A percentile compares a stretch with the other conserved stretches of the same genome.
These are phyloP conservation scores for Monopis laevigella DNA, from an alignment of 2,888 invertebrate species.

Conservation along the genomic window DNA sequence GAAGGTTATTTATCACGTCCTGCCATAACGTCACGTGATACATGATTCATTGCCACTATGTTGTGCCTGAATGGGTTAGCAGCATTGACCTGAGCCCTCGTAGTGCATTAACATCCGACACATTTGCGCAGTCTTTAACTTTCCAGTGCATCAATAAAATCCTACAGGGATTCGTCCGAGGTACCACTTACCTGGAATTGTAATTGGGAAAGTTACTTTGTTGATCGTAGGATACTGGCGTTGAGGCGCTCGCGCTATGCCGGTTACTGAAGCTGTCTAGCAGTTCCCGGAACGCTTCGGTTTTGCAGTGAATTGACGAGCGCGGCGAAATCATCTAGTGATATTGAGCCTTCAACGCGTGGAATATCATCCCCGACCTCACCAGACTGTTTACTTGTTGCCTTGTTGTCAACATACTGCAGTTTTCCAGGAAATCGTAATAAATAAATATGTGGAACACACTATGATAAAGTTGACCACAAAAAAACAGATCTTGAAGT, in stretches of 20 bases:
- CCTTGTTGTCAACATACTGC: no score
- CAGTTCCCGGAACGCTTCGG: not conserved
- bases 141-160: slow-evolving; percentile 22
- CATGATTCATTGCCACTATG: slow-evolving; percentile 23
- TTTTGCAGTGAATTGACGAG: not conserved
- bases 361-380: not conserved
- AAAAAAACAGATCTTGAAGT: slow-evolving; percentile 33
- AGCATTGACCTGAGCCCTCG: slow-evolving; percentile 23
- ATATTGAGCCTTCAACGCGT: not conserved
- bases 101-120: slow-evolving; percentile 21
- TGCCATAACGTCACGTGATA: slow-evolving; percentile 13
- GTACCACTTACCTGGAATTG: not conserved
- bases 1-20: slow-evolving; percentile 13
- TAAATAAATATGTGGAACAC: no score
- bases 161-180: slow-evolving; percentile 18
- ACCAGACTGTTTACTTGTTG: no score
- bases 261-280: not conserved
- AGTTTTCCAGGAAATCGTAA: no score
- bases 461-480: slow-evolving; percentile 33
- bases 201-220: not conserved
- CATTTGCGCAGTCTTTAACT: slow-evolving; percentile 21
- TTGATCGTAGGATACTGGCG: not conserved
- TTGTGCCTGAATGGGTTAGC: slow-evolving; percentile 19
- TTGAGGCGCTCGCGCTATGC: not conserved
- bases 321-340: not conserved